These are phyloP conservation scores for Cyclophora punctaria DNA, from an alignment of 2,888 invertebrate species.

Conservation along the genomic window DNA sequence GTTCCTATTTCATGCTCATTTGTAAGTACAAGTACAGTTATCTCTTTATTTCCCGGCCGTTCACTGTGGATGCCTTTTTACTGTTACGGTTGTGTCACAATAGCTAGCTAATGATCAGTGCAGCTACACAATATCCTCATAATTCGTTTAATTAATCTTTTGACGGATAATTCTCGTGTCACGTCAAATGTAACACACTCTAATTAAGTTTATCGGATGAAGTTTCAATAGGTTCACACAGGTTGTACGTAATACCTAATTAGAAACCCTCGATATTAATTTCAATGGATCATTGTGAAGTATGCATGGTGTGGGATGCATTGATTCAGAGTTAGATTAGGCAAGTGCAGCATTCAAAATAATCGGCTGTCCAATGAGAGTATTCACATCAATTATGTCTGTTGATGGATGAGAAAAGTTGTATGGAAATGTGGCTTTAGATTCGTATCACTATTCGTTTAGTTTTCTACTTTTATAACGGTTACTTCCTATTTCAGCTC, in stretches of 20 bases:
- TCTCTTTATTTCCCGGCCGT: too few relatives aligned
- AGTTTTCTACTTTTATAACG: too few relatives aligned
- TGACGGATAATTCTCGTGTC: slow-evolving; percentile 29
- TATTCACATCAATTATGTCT: neutral
- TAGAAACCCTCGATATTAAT: slow-evolving; percentile 39
- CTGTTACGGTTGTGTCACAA: slow-evolving; percentile 2
- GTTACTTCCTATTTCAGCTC: too few relatives aligned
- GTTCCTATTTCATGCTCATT: too few relatives aligned
- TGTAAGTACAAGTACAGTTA: too few relatives aligned
- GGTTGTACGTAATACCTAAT: slow-evolving; percentile 50
- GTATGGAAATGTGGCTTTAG: slow-evolving; percentile 6
- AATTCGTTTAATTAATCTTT: slow-evolving; percentile 29
- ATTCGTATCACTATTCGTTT: neutral
- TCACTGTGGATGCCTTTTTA: neutral
- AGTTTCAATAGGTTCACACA: slow-evolving; percentile 53
- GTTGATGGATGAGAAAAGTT: neutral
- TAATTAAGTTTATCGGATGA: slow-evolving; percentile 58
- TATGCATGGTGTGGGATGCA: slow-evolving; percentile 35
- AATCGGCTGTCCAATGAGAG: slow-evolving; percentile 9
- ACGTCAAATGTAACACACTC: slow-evolving; percentile 30
- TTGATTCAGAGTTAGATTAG: slow-evolving; percentile 21
- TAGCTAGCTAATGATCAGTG: slow-evolving; percentile 8
- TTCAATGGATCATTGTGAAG: slow-evolving; percentile 58
- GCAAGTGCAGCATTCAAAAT: slow-evolving; percentile 10
- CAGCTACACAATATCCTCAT: slow-evolving; percentile 3